phyloP scores from a whole-genome alignment of 2,888 invertebrate genomes.

The Beris chalybata region DNA sequence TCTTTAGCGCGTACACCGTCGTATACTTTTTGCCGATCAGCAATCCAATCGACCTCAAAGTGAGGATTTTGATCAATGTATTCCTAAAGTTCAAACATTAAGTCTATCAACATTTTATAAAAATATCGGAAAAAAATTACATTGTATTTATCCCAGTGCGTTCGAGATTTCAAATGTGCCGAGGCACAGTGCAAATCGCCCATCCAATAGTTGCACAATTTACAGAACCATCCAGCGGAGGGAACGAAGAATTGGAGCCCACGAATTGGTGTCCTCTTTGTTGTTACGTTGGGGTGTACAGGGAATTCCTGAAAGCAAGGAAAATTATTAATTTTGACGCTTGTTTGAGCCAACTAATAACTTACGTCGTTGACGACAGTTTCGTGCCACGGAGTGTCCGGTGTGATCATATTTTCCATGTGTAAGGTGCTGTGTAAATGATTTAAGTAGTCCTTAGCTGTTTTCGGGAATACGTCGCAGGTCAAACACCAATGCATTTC shows the following conservation, averaged over 20 bases:
- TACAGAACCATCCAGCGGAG: slow-evolving; percentile 87
- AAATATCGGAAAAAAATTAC: slow-evolving; percentile 57
- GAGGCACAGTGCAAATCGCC: slow-evolving; percentile 88
- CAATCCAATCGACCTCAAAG: slow-evolving; percentile 86
- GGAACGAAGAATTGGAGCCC: slow-evolving; percentile 87
- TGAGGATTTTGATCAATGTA: slow-evolving; percentile 83
- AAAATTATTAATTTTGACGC: neutral
- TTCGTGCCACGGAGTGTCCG: slow-evolving; percentile 55
- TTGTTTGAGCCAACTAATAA: slow-evolving; percentile 20
- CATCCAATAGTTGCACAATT: slow-evolving; percentile 83
- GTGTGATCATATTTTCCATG: slow-evolving; percentile 56
- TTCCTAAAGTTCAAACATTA: slow-evolving; percentile 59
- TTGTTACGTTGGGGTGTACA: slow-evolving; percentile 68
- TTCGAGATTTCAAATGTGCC: slow-evolving; percentile 77
- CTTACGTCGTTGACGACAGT: slow-evolving; percentile 49
- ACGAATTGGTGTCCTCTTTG: slow-evolving; percentile 80
- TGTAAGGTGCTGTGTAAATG: slow-evolving; percentile 81
- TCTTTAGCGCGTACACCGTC: slow-evolving; percentile 53
- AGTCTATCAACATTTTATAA: neutral
- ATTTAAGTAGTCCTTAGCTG: slow-evolving; percentile 81
- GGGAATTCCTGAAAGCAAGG: slow-evolving; percentile 61
- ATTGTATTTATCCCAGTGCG: slow-evolving; percentile 78
- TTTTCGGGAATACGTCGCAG: slow-evolving; percentile 83
- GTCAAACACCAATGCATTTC: slow-evolving; percentile 89
- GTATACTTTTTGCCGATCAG: slow-evolving; percentile 74